Evolutionary conservation across 1,140 invertebrate species (phyloP).

Genomic region (Cyphomyrmex costatus): DNA sequence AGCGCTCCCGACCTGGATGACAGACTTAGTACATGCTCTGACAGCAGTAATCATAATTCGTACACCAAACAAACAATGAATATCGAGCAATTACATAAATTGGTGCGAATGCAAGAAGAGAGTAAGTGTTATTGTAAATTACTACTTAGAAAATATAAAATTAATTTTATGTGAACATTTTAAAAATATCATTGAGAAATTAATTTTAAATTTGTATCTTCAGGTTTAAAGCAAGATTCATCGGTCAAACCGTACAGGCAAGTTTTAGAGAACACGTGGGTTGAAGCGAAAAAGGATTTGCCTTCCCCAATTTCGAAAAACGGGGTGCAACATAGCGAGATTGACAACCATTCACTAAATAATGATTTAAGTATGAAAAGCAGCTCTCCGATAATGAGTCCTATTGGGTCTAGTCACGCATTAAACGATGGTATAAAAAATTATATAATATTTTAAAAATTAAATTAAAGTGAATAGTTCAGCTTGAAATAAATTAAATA

Average conservation of each 20-base stretch:
- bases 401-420: constrained; percentile 76
- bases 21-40: constrained; percentile 80
- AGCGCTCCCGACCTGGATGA: constrained; percentile 83
- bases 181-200: not conserved
- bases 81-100: constrained; percentile 78
- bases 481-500: constrained; percentile 2
- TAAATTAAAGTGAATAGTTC: constrained; percentile 8
- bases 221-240: constrained; percentile 72
- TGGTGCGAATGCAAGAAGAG: constrained; percentile 80
- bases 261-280: constrained; percentile 79
- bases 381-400: constrained; percentile 81
- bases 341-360: constrained; percentile 63
- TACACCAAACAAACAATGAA: constrained; percentile 79
- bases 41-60: constrained; percentile 82
- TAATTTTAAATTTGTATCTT: constrained; percentile 21
- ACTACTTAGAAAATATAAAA: not conserved
- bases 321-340: constrained; percentile 59
- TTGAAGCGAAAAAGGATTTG: constrained; percentile 73
- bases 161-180: not conserved
- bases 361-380: constrained; percentile 75
- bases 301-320: constrained; percentile 83
- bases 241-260: constrained; percentile 72
- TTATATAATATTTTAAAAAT: not conserved
- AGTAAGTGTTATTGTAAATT: constrained; percentile 72
- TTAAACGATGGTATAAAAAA: constrained; percentile 77